Conservation (phyloP, 2,113 vertebrate species). For the Enhydra lutris region DNA sequence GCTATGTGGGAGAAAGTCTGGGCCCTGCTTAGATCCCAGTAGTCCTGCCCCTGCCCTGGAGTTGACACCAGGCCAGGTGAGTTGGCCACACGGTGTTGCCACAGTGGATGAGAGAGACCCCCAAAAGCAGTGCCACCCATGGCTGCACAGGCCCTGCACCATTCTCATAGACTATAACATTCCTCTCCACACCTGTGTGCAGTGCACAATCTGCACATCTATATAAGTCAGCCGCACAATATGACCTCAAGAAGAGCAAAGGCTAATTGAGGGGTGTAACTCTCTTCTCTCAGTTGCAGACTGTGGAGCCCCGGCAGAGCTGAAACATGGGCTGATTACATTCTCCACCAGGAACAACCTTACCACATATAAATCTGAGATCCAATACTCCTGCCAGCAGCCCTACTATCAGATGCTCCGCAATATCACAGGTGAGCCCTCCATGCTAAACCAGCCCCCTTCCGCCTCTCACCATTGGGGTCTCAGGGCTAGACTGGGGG, state of each 20-base stretch:
- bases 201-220: not conserved
- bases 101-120: not conserved
- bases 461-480: not conserved
- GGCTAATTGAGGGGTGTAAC: not conserved
- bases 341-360: conserved; percentile 88
- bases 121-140: not conserved
- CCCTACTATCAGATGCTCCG: conserved; percentile 82
- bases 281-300: conserved; percentile 87
- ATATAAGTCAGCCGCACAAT: not conserved
- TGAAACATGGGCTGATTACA: conserved; percentile 84
- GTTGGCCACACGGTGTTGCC: not conserved
- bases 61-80: not conserved
- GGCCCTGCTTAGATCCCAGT: not conserved
- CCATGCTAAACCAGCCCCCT: not conserved
- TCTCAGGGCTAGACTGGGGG: no score
- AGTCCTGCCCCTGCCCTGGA: not conserved
- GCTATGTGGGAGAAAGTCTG: not conserved
- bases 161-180: not conserved
- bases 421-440: conserved; percentile 83
- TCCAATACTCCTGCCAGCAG: conserved; percentile 88
- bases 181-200: not conserved
- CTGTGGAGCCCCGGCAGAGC: conserved; percentile 86
- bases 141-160: not conserved
- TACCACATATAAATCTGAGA: conserved; percentile 87
- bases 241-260: no score